Percentiles rank a stretch among this genome's conserved stretches.
phyloP scores from a whole-genome alignment of 2,113 vertebrate genomes.

The Zosterops lateralis region DNA sequence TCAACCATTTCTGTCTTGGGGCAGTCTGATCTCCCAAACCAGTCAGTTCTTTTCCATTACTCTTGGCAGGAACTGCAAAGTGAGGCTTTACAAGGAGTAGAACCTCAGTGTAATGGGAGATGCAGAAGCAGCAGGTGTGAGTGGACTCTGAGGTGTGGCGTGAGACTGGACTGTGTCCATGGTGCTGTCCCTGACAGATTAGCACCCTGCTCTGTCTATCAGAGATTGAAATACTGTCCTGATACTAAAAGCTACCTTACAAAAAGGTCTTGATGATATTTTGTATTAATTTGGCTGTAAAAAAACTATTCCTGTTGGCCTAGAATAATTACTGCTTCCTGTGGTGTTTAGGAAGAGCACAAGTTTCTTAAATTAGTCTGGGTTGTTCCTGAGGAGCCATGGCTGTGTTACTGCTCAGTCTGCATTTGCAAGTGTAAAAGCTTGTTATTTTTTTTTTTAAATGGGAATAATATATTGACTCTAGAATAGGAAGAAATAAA shows the following conservation, averaged over 20 bases:
- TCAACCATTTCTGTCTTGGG: accelerated
- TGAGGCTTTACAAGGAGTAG: not conserved
- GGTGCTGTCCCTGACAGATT: not conserved
- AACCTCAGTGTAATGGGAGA: not conserved
- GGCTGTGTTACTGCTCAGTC: not conserved
- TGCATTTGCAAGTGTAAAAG: not conserved
- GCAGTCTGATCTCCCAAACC: not conserved
- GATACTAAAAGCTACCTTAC: not conserved
- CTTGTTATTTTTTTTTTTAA: not conserved
- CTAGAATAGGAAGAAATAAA: not conserved
- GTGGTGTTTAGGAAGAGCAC: not conserved
- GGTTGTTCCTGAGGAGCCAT: not conserved
- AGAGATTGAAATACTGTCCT: not conserved
- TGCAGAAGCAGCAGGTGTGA: not conserved
- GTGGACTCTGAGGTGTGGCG: not conserved
- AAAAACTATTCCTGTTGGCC: not conserved
- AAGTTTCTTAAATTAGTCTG: not conserved
- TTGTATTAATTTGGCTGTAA: not conserved
- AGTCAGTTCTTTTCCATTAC: not conserved
- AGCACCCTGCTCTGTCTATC: accelerated
- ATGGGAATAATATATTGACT: not conserved
- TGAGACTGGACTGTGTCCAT: not conserved
- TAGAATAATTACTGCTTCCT: not conserved
- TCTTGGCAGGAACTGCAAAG: not conserved
- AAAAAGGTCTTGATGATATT: not conserved